These are phyloP conservation scores for Hemistola chrysoprasaria DNA, from an alignment of 2,888 invertebrate genomes.

Conservation along the genomic window DNA sequence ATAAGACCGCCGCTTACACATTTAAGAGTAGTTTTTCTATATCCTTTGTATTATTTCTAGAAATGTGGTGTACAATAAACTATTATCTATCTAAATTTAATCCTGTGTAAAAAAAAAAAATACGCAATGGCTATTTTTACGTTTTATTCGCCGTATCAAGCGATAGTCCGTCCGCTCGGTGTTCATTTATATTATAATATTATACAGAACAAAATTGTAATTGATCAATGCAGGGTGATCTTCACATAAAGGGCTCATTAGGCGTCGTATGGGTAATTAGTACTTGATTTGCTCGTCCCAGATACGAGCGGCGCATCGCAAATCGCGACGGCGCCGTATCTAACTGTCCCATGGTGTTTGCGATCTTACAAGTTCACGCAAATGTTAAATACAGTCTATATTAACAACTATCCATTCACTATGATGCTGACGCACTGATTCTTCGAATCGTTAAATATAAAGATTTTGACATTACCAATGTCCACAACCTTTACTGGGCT, in stretches of 20 bases:
- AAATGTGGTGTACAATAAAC: too few species aligned
- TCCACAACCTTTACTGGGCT: too few species aligned
- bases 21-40: too few species aligned
- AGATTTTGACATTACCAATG: too few species aligned
- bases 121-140: slow-evolving; percentile 6
- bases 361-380: slow-evolving; percentile 44
- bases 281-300: slow-evolving; percentile 73
- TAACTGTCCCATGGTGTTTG: slow-evolving; percentile 76
- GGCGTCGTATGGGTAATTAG: slow-evolving; percentile 67
- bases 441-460: too few species aligned
- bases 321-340: slow-evolving; percentile 69
- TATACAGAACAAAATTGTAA: slow-evolving; percentile 22
- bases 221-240: slow-evolving; percentile 31
- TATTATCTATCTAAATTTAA: too few species aligned
- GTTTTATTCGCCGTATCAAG: slow-evolving; percentile 4
- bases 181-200: slow-evolving; percentile 8
- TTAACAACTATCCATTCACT: too few species aligned
- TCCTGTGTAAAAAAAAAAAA: too few species aligned
- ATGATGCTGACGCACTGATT: too few species aligned
- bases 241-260: slow-evolving; percentile 60
- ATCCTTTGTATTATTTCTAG: too few species aligned
- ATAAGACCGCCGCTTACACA: too few species aligned
- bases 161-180: slow-evolving; percentile 1
- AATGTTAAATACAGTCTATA: too few species aligned
- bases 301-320: slow-evolving; percentile 74